These are phyloP conservation scores for Datnioides undecimradiatus DNA, from an alignment of 2,113 vertebrate species.

Conservation along the genomic window DNA sequence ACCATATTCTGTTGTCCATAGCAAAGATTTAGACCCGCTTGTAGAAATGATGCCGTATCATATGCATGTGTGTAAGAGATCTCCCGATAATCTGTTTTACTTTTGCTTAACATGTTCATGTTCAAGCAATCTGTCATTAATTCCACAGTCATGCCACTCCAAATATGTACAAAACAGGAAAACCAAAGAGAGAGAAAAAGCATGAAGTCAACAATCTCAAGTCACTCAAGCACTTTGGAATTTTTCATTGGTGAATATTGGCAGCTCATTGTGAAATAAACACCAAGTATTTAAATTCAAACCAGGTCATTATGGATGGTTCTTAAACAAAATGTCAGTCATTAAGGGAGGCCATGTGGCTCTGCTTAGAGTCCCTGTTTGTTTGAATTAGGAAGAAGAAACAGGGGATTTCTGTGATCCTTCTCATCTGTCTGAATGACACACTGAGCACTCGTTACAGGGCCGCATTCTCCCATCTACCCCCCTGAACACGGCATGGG, in stretches of 20 bases:
- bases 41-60: constrained; percentile 9
- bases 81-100: constrained; percentile 42
- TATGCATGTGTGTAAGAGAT: constrained; percentile 38
- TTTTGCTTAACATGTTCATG: constrained; percentile 34
- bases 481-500: constrained; percentile 8
- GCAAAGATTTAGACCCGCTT: constrained; percentile 40
- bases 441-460: constrained; percentile 46
- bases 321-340: constrained; percentile 85
- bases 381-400: constrained; percentile 77
- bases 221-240: constrained; percentile 72
- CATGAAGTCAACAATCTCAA: constrained; percentile 67
- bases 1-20: constrained; percentile 2
- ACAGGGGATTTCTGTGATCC: constrained; percentile 64
- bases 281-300: constrained; percentile 77
- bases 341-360: constrained; percentile 81
- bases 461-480: constrained; percentile 42
- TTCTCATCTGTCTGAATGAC: constrained; percentile 59
- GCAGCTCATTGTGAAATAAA: constrained; percentile 78
- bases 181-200: constrained; percentile 47
- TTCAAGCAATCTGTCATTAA: constrained; percentile 71
- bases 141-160: constrained; percentile 50
- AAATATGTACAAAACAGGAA: constrained; percentile 67
- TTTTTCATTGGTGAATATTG: constrained; percentile 76
- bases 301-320: constrained; percentile 79
- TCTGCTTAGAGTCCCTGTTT: constrained; percentile 81